A percentile compares a stretch with the other conserved stretches of the same genome.
Evolutionary conservation across 2,888 invertebrate species (phyloP).

Genomic region (Calameuta idolon): DNA sequence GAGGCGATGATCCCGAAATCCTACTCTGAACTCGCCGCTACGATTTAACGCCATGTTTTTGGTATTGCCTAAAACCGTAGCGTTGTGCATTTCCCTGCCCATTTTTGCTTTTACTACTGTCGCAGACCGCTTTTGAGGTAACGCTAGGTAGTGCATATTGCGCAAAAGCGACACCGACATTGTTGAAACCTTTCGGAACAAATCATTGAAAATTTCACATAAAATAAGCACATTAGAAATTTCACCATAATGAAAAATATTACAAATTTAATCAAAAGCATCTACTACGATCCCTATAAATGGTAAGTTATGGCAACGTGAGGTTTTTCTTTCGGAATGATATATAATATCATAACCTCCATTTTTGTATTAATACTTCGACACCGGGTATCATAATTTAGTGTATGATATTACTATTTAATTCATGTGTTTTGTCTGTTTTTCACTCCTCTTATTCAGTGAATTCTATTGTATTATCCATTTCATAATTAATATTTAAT

Average conservation of each 20-base stretch:
- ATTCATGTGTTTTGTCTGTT: neutral
- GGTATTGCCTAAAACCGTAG: too few species aligned
- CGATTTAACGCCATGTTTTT: too few species aligned
- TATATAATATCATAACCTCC: conserved; percentile 29
- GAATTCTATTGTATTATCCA: conserved; percentile 8
- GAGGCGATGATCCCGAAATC: too few species aligned
- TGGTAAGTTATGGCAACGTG: conserved; percentile 71
- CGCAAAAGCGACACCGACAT: neutral
- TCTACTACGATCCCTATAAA: conserved; percentile 83
- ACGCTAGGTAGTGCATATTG: neutral
- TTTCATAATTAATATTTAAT: conserved; percentile 31
- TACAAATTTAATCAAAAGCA: conserved; percentile 70
- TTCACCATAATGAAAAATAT: conserved; percentile 30
- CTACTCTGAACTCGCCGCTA: too few species aligned
- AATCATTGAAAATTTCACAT: neutral
- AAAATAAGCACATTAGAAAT: neutral
- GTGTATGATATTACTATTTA: neutral
- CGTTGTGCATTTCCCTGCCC: too few species aligned
- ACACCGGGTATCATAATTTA: neutral
- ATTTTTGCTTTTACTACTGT: neutral
- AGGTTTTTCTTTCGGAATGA: conserved; percentile 3
- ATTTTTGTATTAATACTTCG: conserved; percentile 10
- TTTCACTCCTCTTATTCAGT: neutral
- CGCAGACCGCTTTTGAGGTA: neutral
- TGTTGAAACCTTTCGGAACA: neutral